Base-by-base conservation (phyloP, 2,888 invertebrate species). In the Diaprepes abbreviatus region DNA sequence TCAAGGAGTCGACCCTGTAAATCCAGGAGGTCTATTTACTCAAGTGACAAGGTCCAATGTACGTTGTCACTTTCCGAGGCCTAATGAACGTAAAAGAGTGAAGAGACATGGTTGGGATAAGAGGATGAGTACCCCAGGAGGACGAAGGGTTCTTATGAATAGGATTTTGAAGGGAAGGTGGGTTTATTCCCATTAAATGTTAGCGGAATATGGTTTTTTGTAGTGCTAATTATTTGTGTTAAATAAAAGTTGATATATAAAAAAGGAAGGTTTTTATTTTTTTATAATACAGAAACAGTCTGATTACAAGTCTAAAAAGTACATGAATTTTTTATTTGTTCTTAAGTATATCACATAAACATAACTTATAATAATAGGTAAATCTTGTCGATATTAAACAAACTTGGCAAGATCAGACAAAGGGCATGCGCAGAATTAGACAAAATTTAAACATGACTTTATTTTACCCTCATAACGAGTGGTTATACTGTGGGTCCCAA, bases 121-220 rank as follows among this genome's bases (percentile, higher is more conserved):
- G 0, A 87, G 93, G 70, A 90, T 94, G 86, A 87, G 91, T 0
- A 93, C 93, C 0, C 85, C 86, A 0, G 85, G 80, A 45, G 94
- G 94, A 2, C 87, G 92, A n/a, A 88, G 86, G 79, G 83, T 91
- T 21, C 83, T 94, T 10, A 93, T 93, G 93, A 87, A 92, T 76
- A 87, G 92, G 74, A 87, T 94, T 73, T 85, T 94, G 1, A 93
- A 92, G 85, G 93, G 93, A 68, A 86, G 88, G 84, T 88, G 88
- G 83, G 89, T 90, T 9, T 82, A 93, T 28, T 85, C 89, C 10
- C 94, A 94, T 84, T 94, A 85, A 28, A 28, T 14, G 12, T 31
- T 2, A 12, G 9, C 38, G n/a, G 7, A 21, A 6, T n/a, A n/a
- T 7, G 14, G n/a, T 52, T 43, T 43, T 3, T 17, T 52, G 12